Evolutionary conservation across 1,140 invertebrate species (phyloP).

Genomic region (Drosophila tsacasi): DNA sequence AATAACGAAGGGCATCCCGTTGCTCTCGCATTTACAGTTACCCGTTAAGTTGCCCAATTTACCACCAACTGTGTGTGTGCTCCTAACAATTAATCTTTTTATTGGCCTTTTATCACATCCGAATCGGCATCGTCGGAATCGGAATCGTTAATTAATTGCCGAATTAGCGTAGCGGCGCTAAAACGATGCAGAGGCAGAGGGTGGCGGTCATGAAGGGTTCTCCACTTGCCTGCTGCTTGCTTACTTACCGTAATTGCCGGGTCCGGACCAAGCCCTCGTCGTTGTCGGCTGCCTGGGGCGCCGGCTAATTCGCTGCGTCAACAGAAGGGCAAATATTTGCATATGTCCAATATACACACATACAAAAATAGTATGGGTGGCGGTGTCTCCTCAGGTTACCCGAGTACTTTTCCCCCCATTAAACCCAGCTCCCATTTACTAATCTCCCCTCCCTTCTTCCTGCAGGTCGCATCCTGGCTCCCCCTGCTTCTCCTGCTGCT

Average conservation of each 20-base stretch:
- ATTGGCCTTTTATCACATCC: slow-evolving; percentile 50
- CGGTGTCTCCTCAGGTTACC: background rate
- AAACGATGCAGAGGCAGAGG: slow-evolving; percentile 6
- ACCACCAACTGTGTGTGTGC: slow-evolving; percentile 1
- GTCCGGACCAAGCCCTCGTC: slow-evolving; percentile 32
- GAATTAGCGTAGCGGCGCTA: slow-evolving; percentile 50
- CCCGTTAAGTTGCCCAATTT: slow-evolving; percentile 8
- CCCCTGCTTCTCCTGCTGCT: slow-evolving; percentile 25
- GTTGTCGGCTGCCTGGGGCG: slow-evolving; percentile 2
- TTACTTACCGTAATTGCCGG: slow-evolving; percentile 35
- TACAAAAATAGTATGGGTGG: too few species aligned
- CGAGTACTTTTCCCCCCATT: background rate
- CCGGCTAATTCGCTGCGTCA: slow-evolving; percentile 38
- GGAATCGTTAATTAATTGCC: slow-evolving; percentile 64
- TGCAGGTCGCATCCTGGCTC: slow-evolving; percentile 17
- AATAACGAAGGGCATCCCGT: background rate
- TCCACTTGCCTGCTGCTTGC: slow-evolving; percentile 7
- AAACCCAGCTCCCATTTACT: background rate
- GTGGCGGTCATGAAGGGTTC: slow-evolving; percentile 14
- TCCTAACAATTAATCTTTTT: slow-evolving; percentile 42
- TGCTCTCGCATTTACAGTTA: background rate
- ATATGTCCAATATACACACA: slow-evolving; percentile 9
- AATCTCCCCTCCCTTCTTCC: background rate
- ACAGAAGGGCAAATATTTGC: slow-evolving; percentile 58
- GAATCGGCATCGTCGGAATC: slow-evolving; percentile 13